These are phyloP conservation scores for Diabrotica balteata DNA, from an alignment of 2,888 invertebrate genomes.

Conservation along the genomic window DNA sequence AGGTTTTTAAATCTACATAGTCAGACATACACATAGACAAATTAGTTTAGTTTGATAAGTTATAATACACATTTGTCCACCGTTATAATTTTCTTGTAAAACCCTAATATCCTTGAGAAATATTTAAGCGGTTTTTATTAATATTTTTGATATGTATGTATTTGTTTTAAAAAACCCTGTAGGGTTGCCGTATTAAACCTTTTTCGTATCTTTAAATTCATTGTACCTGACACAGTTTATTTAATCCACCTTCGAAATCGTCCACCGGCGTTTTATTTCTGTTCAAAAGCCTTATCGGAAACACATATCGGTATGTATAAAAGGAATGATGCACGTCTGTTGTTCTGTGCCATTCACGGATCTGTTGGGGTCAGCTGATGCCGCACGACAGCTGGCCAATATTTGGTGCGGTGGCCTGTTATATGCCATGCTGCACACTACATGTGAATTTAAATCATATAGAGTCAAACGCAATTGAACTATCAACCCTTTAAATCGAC, in stretches of 20 bases:
- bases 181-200: no score
- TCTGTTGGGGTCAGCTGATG: constrained; percentile 31
- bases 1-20: no score
- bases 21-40: no score
- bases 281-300: constrained; percentile 1
- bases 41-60: no score
- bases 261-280: not conserved
- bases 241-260: constrained; percentile 3
- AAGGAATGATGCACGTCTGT: constrained; percentile 22
- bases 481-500: constrained; percentile 26
- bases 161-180: no score
- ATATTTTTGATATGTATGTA: no score
- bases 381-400: constrained; percentile 29
- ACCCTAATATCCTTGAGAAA: no score
- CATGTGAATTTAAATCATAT: constrained; percentile 25
- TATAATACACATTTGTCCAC: no score
- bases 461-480: constrained; percentile 25
- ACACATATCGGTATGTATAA: constrained; percentile 14
- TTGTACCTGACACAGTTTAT: not conserved
- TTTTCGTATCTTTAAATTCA: no score
- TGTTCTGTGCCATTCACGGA: constrained; percentile 21
- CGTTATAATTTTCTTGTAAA: no score
- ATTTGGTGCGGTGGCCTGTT: constrained; percentile 25
- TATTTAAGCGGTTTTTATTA: no score
- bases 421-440: constrained; percentile 13